A percentile compares a stretch with the other conserved stretches of the same genome.
Evolutionary conservation across 1,140 invertebrate genomes (phyloP).

Genomic region (Lepidurus couesii): DNA sequence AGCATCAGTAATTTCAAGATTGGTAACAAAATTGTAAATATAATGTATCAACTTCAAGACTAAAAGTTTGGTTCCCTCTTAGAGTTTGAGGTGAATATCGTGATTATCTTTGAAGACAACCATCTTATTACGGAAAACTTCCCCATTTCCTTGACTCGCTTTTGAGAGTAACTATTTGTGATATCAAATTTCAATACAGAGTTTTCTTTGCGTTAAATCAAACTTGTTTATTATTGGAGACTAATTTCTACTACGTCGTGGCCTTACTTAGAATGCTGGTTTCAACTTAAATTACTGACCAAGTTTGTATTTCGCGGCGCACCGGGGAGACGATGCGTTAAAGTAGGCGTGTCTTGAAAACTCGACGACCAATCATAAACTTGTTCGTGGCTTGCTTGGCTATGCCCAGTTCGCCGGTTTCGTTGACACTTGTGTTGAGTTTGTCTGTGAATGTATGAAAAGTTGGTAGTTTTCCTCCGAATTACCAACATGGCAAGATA

Average conservation of each 20-base stretch:
- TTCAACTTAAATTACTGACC: background rate
- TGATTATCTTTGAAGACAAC: constrained; percentile 87
- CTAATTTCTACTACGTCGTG: no score
- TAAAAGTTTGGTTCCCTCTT: constrained; percentile 48
- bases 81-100: constrained; percentile 95
- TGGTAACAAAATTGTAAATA: constrained; percentile 54
- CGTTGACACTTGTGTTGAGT: background rate
- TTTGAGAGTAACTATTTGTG: background rate
- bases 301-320: background rate
- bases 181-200: background rate
- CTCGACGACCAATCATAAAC: background rate
- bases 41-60: background rate
- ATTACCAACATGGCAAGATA: constrained; percentile 5
- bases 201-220: background rate
- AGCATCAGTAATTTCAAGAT: constrained; percentile 91
- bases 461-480: background rate
- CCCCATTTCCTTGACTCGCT: constrained; percentile 66
- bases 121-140: constrained; percentile 95
- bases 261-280: background rate
- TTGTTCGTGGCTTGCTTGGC: background rate
- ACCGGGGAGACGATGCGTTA: background rate
- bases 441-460: background rate
- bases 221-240: no score
- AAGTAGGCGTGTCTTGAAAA: background rate
- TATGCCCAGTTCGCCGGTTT: background rate